phyloP scores from a whole-genome alignment of 2,113 vertebrate genomes.

The Megalops atlanticus region DNA sequence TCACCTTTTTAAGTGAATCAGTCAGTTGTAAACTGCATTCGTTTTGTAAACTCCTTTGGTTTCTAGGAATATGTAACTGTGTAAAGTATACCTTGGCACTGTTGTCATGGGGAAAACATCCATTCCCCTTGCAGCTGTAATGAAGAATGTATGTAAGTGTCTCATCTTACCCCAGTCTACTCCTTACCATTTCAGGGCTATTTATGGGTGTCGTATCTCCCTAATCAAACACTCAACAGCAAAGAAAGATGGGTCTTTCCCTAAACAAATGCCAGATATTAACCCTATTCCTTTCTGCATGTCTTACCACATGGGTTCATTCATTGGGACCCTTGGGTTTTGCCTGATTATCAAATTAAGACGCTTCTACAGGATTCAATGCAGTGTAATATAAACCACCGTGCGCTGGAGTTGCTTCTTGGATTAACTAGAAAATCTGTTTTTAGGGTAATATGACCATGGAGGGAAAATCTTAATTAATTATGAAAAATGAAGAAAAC shows the following conservation, averaged over 20 bases:
- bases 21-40: too few species aligned
- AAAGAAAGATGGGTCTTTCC: too few species aligned
- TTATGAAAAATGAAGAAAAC: neutral
- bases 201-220: neutral
- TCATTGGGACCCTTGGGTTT: constrained; percentile 10
- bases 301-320: neutral
- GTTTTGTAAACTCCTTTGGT: too few species aligned
- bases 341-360: constrained; percentile 11
- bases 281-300: neutral
- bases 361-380: neutral
- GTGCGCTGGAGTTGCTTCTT: neutral
- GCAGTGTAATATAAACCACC: neutral
- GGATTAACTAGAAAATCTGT: constrained; percentile 8
- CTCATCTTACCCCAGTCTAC: neutral
- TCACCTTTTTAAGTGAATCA: too few species aligned
- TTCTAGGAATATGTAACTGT: too few species aligned
- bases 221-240: neutral
- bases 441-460: constrained; percentile 10
- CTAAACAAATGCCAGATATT: neutral
- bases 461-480: constrained; percentile 16
- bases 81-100: too few species aligned
- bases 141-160: neutral
- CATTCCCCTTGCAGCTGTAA: neutral
- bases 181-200: too few species aligned
- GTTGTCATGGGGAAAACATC: too few species aligned